A percentile compares a stretch with the other conserved stretches of the same genome.
Conservation (phyloP, 2,888 invertebrate species). For the Phytoseiulus persimilis region DNA sequence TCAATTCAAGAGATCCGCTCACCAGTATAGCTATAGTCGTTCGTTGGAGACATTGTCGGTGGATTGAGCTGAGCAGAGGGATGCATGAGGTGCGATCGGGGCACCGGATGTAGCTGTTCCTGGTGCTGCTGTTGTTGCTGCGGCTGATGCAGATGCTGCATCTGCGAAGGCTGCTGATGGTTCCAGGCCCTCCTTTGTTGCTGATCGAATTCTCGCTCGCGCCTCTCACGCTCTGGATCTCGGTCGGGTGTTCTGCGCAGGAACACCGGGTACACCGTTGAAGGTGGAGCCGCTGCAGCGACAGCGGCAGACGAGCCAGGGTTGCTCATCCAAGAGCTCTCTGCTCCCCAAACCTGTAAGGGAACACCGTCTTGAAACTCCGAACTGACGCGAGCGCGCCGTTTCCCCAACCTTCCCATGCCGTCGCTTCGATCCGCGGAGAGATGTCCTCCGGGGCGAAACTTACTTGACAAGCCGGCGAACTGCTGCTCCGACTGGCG, state of each 20-base stretch:
- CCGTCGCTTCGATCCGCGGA: no score
- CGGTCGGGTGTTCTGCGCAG: slow-evolving; percentile 26
- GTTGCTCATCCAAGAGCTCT: neutral
- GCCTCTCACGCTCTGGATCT: slow-evolving; percentile 24
- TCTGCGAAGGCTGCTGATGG: neutral
- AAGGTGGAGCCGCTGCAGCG: slow-evolving; percentile 16
- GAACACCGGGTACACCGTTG: neutral
- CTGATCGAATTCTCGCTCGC: neutral
- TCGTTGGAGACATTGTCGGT: slow-evolving; percentile 34
- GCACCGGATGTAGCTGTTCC: neutral
- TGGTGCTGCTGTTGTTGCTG: neutral
- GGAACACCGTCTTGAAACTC: neutral
- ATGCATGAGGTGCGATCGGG: neutral
- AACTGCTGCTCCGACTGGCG: neutral
- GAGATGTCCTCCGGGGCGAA: neutral
- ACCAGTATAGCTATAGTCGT: slow-evolving; percentile 37
- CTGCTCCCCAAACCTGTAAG: neutral
- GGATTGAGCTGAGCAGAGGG: neutral
- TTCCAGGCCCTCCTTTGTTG: slow-evolving; percentile 11
- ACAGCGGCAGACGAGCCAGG: slow-evolving; percentile 8
- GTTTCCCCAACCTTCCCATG: no score
- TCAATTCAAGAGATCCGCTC: no score
- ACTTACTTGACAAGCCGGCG: neutral
- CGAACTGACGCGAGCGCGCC: neutral
- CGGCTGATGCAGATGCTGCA: neutral